phyloP scores from a whole-genome alignment of 2,113 vertebrate genomes.

The Phalacrocorax carbo region DNA sequence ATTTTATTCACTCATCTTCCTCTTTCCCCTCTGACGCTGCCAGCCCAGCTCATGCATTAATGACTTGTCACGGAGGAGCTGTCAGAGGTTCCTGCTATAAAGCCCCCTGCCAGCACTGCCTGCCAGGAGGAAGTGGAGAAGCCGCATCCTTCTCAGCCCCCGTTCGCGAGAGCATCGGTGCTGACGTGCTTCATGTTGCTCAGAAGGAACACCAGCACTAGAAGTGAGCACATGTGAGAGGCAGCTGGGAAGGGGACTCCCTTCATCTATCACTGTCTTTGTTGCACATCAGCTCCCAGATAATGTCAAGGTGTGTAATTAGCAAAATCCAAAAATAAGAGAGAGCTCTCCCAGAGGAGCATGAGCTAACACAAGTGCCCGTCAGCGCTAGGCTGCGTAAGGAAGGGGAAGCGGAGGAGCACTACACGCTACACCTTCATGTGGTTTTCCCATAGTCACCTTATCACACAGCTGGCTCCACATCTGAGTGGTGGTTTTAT shows the following conservation, averaged over 20 bases:
- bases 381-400: accelerated
- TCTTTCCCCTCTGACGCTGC: background rate
- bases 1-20: background rate
- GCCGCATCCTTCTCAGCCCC: background rate
- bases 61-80: accelerated
- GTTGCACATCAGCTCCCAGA: background rate
- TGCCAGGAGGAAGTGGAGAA: background rate
- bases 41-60: background rate
- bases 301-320: background rate
- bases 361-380: accelerated
- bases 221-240: accelerated
- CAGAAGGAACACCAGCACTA: background rate
- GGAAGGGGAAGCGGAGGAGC: background rate
- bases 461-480: background rate
- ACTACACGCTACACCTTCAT: background rate
- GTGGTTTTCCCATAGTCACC: background rate
- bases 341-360: background rate
- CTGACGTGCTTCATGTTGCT: accelerated
- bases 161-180: accelerated
- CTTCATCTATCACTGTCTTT: background rate
- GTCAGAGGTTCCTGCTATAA: background rate
- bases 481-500: background rate
- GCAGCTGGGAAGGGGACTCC: background rate
- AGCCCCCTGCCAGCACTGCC: background rate
- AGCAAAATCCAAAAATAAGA: background rate